phyloP scores from a whole-genome alignment of 2,113 vertebrate species.

The Phalacrocorax brasilianus region DNA sequence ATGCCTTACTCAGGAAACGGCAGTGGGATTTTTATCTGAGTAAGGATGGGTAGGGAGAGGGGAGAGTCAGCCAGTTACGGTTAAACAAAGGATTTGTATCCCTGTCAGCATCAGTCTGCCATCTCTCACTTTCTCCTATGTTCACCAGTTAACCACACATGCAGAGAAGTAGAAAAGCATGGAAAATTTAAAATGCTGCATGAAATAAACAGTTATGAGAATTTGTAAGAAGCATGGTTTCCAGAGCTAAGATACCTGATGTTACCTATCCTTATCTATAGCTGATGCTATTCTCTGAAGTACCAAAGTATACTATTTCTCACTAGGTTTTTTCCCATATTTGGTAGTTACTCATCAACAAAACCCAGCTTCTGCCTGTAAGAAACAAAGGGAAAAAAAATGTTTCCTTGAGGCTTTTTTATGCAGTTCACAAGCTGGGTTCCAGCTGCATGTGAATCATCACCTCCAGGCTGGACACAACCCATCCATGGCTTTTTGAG shows the following conservation, averaged over 20 bases:
- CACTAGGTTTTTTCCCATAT: background rate
- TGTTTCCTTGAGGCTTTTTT: background rate
- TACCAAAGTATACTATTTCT: background rate
- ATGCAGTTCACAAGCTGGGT: background rate
- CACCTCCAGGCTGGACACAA: background rate
- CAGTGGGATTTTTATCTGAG: background rate
- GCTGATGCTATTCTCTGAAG: background rate
- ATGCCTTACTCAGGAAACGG: background rate
- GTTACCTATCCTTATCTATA: background rate
- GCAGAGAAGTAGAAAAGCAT: background rate
- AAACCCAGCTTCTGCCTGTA: background rate
- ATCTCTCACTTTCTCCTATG: background rate
- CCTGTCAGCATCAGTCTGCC: background rate
- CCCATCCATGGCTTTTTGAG: background rate
- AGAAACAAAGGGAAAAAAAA: background rate
- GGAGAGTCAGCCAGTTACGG: background rate
- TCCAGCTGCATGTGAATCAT: background rate
- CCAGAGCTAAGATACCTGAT: background rate
- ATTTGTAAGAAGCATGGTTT: background rate
- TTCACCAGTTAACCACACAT: background rate
- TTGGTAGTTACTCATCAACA: background rate
- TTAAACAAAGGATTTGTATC: background rate
- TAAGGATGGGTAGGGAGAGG: background rate
- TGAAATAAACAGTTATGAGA: background rate
- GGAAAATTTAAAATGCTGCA: background rate